A percentile compares a stretch with the other conserved stretches of the same genome.
Evolutionary conservation across 1,140 invertebrate species (phyloP).

Genomic region (Tetranychus cinnabarinus): DNA sequence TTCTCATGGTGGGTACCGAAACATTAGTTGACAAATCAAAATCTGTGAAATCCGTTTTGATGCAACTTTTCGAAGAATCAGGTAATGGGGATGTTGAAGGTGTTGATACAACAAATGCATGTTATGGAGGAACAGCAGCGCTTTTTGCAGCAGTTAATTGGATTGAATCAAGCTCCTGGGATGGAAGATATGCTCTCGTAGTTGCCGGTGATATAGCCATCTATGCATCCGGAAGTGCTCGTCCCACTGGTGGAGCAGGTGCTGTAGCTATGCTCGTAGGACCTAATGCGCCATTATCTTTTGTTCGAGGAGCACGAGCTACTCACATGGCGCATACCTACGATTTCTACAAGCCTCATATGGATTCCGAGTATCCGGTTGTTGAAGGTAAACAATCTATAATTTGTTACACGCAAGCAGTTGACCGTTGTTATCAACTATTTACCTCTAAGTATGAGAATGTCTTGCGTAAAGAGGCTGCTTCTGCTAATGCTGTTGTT

Average conservation of each 20-base stretch:
- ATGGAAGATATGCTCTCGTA: slow-evolving; percentile 72
- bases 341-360: slow-evolving; percentile 95
- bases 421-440: slow-evolving; percentile 74
- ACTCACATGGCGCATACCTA: slow-evolving; percentile 83
- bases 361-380: slow-evolving; percentile 74
- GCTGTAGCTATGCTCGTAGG: slow-evolving; percentile 89
- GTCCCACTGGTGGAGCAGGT: slow-evolving; percentile 85
- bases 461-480: not conserved
- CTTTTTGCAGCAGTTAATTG: slow-evolving; percentile 85
- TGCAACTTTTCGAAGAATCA: slow-evolving; percentile 68
- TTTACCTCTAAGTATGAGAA: slow-evolving; percentile 23
- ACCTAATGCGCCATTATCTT: slow-evolving; percentile 64
- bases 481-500: too few species aligned
- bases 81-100: slow-evolving; percentile 84
- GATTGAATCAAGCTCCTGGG: slow-evolving; percentile 88
- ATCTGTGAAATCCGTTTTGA: slow-evolving; percentile 83
- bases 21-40: slow-evolving; percentile 97
- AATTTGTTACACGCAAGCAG: slow-evolving; percentile 69
- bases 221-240: slow-evolving; percentile 68
- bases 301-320: slow-evolving; percentile 62
- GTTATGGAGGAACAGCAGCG: slow-evolving; percentile 92
- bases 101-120: slow-evolving; percentile 90
- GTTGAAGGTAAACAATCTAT: slow-evolving; percentile 91
- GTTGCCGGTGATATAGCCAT: slow-evolving; percentile 88
- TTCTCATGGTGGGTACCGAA: slow-evolving; percentile 90